These are phyloP conservation scores for Clepsis dumicolana DNA, from an alignment of 2,888 invertebrate genomes.

Conservation along the genomic window DNA sequence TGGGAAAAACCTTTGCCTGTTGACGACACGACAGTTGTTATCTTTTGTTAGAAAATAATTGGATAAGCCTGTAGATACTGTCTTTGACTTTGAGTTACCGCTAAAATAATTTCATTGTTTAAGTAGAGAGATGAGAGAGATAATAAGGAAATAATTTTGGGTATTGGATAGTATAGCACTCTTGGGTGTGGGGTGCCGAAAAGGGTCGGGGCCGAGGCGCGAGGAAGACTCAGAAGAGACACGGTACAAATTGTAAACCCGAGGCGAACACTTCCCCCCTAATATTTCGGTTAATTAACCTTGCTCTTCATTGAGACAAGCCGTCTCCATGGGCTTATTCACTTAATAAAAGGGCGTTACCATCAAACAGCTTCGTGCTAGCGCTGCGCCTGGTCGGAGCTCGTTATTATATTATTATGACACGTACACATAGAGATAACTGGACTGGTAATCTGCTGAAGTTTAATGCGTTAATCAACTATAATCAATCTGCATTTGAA, in stretches of 20 bases:
- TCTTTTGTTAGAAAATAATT: conserved; percentile 30
- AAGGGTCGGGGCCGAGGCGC: conserved; percentile 18
- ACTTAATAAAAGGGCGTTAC: conserved; percentile 26
- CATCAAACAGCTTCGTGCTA: not conserved
- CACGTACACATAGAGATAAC: not conserved
- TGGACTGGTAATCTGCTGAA: not conserved
- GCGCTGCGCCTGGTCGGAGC: not conserved
- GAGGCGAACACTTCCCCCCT: conserved; percentile 21
- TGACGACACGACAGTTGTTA: conserved; percentile 15
- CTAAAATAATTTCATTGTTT: conserved; percentile 20
- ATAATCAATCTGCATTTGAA: not conserved
- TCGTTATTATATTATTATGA: not conserved
- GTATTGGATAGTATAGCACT: conserved; percentile 15
- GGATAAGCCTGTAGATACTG: conserved; percentile 11
- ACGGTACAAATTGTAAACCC: conserved; percentile 33
- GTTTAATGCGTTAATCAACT: not conserved
- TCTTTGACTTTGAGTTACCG: conserved; percentile 5
- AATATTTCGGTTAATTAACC: conserved; percentile 39
- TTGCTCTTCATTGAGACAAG: conserved; percentile 35
- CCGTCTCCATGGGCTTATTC: conserved; percentile 28
- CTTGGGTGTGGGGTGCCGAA: not conserved
- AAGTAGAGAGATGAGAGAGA: conserved; percentile 18
- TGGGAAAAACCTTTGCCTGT: conserved; percentile 6
- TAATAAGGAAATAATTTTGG: conserved; percentile 26
- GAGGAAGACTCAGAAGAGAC: conserved; percentile 15